A percentile compares a stretch with the other conserved stretches of the same genome.
Evolutionary conservation across 2,888 invertebrate genomes (phyloP).

Genomic region (Octonoba sinensis): DNA sequence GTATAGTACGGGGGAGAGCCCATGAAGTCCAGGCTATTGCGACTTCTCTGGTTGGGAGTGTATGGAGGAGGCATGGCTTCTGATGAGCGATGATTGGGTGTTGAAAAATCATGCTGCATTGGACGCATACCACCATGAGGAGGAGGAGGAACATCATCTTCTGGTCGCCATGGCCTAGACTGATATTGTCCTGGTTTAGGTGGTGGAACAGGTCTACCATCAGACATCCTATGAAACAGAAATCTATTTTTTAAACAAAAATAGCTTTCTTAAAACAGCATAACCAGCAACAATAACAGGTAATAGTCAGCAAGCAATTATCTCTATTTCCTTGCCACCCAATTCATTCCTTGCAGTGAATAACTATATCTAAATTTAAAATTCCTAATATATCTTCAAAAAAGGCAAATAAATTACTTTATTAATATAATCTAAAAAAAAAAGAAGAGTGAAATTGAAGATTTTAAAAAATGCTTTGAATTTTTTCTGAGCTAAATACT

Average conservation of each 20-base stretch:
- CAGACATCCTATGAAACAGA: constrained; percentile 50
- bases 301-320: background rate
- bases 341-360: too few relatives aligned
- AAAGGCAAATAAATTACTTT: too few relatives aligned
- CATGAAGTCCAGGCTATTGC: constrained; percentile 60
- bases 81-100: constrained; percentile 32
- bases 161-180: constrained; percentile 76
- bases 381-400: too few relatives aligned
- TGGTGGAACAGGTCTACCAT: constrained; percentile 81
- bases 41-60: constrained; percentile 56
- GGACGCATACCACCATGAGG: constrained; percentile 21
- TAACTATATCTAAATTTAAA: too few relatives aligned
- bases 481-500: too few relatives aligned
- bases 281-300: background rate
- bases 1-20: constrained; percentile 64
- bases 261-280: background rate
- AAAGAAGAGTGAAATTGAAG: too few relatives aligned
- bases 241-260: background rate
- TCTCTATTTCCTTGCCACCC: background rate
- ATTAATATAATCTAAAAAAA: too few relatives aligned
- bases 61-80: constrained; percentile 53
- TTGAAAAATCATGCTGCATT: constrained; percentile 18
- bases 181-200: constrained; percentile 94
- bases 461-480: too few relatives aligned
- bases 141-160: constrained; percentile 30